A percentile compares a stretch with the other conserved stretches of the same genome.
Evolutionary conservation across 2,113 vertebrate species (phyloP).

Genomic region (Tragelaphus strepsiceros): DNA sequence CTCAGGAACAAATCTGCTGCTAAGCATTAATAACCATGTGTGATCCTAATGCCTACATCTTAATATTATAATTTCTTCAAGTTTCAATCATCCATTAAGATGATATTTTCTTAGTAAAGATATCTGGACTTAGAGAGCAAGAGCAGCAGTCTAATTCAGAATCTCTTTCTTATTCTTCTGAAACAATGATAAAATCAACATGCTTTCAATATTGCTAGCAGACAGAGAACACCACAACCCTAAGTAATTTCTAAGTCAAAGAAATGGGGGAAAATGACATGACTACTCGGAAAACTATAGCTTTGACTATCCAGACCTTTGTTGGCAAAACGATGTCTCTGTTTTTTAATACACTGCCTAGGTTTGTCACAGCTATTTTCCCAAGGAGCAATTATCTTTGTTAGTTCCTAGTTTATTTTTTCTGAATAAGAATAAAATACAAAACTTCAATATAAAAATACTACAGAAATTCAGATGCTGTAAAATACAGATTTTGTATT

Average conservation of each 20-base stretch:
- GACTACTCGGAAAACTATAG: not conserved
- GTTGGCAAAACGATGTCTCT: not conserved
- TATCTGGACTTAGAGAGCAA: not conserved
- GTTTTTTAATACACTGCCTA: not conserved
- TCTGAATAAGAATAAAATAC: not conserved
- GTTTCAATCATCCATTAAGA: not conserved
- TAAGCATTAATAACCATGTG: not conserved
- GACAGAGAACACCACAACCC: fast-evolving
- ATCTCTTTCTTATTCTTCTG: not conserved
- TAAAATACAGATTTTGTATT: not conserved
- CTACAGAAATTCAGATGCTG: not conserved
- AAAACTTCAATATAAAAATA: not conserved
- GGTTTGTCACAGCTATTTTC: not conserved
- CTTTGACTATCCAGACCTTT: not conserved
- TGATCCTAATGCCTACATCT: not conserved
- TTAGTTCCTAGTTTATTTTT: not conserved
- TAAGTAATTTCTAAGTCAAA: not conserved
- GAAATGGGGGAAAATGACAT: not conserved
- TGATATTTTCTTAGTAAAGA: not conserved
- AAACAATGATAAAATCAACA: not conserved
- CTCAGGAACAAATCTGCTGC: not conserved
- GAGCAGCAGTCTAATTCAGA: not conserved
- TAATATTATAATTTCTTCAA: not conserved
- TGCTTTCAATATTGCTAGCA: not conserved
- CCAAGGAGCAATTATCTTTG: not conserved